These are phyloP conservation scores for Bedellia somnulentella DNA, from an alignment of 2,888 invertebrate genomes.

Conservation along the genomic window DNA sequence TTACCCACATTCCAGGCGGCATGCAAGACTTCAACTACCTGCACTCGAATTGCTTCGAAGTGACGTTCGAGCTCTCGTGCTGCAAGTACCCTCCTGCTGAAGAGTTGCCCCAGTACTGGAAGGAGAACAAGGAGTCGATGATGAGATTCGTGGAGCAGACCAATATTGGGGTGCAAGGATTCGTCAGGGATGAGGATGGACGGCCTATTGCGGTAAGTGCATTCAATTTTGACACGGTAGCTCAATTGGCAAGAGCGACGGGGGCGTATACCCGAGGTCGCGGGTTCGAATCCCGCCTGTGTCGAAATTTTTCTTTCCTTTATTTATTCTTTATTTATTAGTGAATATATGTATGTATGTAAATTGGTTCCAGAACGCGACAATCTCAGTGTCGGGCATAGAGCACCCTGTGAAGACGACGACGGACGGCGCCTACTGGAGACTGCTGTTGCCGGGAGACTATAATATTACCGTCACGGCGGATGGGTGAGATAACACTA, in stretches of 20 bases:
- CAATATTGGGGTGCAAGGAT: slow-evolving; percentile 67
- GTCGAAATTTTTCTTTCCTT: too few species aligned
- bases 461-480: slow-evolving; percentile 76
- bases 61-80: slow-evolving; percentile 95
- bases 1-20: slow-evolving; percentile 81
- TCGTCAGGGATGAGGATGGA: slow-evolving; percentile 66
- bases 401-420: slow-evolving; percentile 80
- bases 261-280: too few species aligned
- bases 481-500: slow-evolving; percentile 62
- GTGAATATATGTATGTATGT: too few species aligned
- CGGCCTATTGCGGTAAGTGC: slow-evolving; percentile 58
- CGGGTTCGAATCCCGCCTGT: too few species aligned
- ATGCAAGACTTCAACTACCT: slow-evolving; percentile 99
- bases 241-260: too few species aligned
- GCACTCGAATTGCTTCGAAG: slow-evolving; percentile 92
- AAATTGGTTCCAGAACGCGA: slow-evolving; percentile 66
- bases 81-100: slow-evolving; percentile 84
- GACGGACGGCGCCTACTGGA: slow-evolving; percentile 89
- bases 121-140: slow-evolving; percentile 81
- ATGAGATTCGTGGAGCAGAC: slow-evolving; percentile 82
- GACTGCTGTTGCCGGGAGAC: slow-evolving; percentile 84
- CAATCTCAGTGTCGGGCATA: slow-evolving; percentile 75
- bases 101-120: slow-evolving; percentile 79
- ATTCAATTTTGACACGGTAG: too few species aligned
- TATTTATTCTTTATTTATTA: too few species aligned